Base-by-base conservation (phyloP, 2,888 invertebrate species). In the Griposia aprilina region DNA sequence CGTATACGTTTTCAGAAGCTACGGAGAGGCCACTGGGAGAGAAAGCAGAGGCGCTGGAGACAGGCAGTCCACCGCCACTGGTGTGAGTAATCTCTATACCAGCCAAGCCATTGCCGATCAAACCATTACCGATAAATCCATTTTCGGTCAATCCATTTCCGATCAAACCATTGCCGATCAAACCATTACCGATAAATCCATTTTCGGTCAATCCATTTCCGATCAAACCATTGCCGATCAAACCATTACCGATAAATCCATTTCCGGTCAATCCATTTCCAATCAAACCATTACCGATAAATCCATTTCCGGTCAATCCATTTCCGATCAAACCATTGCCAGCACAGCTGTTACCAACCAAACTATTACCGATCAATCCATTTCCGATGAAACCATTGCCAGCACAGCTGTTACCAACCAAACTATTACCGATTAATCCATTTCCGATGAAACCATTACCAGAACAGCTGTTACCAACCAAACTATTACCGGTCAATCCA, bases 11-110 rank as follows among this genome's bases (percentile, higher is more conserved):
- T 6, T 41, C 41, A 41, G 41, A 41, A 2, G 41, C 41, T 41
- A 41, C 41, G 41, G 77, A 66, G 50, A 77, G 59, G 5, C 78
- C 69, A 41, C 1, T 78, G 26, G 78, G 78, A 62, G 52, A 67
- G 0, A 55, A 2, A 10, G 36, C 30, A 68, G 78, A 78, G 26
- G 0, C 7, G 26, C 78, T 78, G 36, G 78, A 63, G 13, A 78
- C 78, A 23, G 62, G 62, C 7, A 78, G 36, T 55, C 55, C 68
- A 36, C 78, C 78, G 11, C 68, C 78, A 52, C 26, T 68, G 13
- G 78, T 78, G 7, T 68, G 78, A 30, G 68, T 36, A 26, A 78
- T 68, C 17, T 62, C 67, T 26, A 78, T 0, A 62, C 20, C 63
- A 15, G 57, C 7, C 45, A 48, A 65, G 0, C 81, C 50, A 13